Percentiles rank a stretch among this genome's conserved stretches.
Conservation (phyloP, 1,140 invertebrate species). For the Lanistes nyassanus region DNA sequence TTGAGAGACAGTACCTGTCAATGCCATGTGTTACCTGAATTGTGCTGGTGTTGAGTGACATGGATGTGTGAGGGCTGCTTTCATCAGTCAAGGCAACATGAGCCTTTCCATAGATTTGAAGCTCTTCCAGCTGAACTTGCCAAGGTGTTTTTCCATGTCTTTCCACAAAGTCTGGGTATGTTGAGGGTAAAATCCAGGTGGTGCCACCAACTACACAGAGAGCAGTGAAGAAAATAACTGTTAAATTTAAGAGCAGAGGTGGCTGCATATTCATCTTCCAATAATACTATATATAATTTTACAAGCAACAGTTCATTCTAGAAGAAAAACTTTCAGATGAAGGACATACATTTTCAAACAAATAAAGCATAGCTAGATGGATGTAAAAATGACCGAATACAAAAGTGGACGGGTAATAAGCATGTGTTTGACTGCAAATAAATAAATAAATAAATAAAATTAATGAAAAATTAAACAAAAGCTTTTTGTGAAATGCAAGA, state of each 20-base stretch:
- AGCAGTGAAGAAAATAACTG: not conserved
- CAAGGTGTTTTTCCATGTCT: constrained; percentile 11
- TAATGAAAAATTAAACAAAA: not conserved
- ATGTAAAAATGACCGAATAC: too few relatives aligned
- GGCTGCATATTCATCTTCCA: too few relatives aligned
- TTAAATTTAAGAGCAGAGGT: too few relatives aligned
- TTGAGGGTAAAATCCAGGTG: constrained; percentile 47
- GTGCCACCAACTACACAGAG: constrained; percentile 37
- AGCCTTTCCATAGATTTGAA: constrained; percentile 48
- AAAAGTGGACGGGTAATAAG: too few relatives aligned
- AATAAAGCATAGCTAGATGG: not conserved
- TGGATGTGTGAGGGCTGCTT: constrained; percentile 20
- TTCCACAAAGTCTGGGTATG: constrained; percentile 39
- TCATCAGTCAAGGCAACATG: constrained; percentile 46
- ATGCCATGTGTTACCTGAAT: constrained; percentile 24
- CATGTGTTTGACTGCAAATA: too few relatives aligned
- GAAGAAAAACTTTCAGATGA: not conserved
- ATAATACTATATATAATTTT: too few relatives aligned
- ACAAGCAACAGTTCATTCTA: not conserved
- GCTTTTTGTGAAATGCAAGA: not conserved
- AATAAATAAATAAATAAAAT: too few relatives aligned
- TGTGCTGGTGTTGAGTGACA: constrained; percentile 29
- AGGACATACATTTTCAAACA: not conserved
- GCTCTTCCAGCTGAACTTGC: constrained; percentile 28
- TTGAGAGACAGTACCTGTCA: too few relatives aligned